Conservation (phyloP, 2,888 invertebrate genomes). For the Oxytorus armatus region DNA sequence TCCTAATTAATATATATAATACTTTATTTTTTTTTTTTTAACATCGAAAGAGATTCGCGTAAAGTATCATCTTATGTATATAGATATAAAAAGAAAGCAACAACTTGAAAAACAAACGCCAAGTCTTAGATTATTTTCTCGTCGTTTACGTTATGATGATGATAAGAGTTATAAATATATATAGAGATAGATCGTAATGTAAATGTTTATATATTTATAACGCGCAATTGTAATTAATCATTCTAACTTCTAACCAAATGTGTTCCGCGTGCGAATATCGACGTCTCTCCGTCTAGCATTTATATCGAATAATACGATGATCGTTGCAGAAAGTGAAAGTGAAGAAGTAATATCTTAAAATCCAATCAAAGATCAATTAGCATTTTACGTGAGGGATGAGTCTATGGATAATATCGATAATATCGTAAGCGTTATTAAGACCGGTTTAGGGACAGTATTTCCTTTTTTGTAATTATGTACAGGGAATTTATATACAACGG, state of each 20-base stretch:
- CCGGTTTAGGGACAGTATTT: conserved; percentile 74
- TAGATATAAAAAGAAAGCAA: no score
- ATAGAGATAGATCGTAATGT: conserved; percentile 50
- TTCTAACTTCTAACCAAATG: conserved; percentile 77
- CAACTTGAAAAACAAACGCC: no score
- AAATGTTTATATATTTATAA: conserved; percentile 56
- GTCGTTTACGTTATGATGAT: conserved; percentile 33
- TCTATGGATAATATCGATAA: no score
- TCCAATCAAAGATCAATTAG: conserved; percentile 74
- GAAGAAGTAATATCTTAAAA: conserved; percentile 51
- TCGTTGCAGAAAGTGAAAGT: not conserved
- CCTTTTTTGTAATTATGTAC: conserved; percentile 78
- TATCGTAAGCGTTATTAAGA: conserved; percentile 66
- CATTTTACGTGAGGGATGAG: conserved; percentile 36
- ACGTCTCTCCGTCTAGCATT: conserved; percentile 56
- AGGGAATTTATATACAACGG: conserved; percentile 73
- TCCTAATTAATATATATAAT: conserved; percentile 37
- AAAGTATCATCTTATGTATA: no score
- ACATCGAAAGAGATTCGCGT: conserved; percentile 24
- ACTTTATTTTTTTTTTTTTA: conserved; percentile 11
- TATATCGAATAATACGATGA: conserved; percentile 44
- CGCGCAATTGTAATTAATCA: conserved; percentile 68
- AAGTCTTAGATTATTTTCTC: conserved; percentile 26
- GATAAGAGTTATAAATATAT: conserved; percentile 25
- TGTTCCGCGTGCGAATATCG: conserved; percentile 73